phyloP scores from a whole-genome alignment of 2,888 invertebrate genomes.

The Harpalus rufipes region DNA sequence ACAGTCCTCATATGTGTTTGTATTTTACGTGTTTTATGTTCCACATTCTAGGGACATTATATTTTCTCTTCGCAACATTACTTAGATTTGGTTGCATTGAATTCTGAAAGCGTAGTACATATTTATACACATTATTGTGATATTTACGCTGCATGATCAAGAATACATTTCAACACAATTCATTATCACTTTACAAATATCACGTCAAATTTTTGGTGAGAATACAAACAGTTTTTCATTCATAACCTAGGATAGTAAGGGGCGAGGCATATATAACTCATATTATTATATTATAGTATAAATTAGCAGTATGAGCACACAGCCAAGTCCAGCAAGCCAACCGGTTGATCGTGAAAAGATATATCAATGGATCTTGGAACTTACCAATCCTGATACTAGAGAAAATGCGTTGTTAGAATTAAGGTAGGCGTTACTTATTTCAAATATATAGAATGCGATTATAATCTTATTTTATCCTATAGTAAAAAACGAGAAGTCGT shows the following conservation, averaged over 20 bases:
- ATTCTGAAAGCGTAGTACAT: too few relatives aligned
- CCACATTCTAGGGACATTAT: not conserved
- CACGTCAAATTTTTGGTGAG: slow-evolving; percentile 8
- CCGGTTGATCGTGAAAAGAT: slow-evolving; percentile 93
- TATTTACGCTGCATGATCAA: not conserved
- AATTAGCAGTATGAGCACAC: slow-evolving; percentile 82
- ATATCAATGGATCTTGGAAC: slow-evolving; percentile 94
- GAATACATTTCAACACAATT: not conserved
- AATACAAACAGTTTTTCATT: not conserved
- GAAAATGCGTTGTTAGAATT: slow-evolving; percentile 98
- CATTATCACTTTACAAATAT: not conserved
- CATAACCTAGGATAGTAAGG: slow-evolving; percentile 20
- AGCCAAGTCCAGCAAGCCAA: slow-evolving; percentile 87
- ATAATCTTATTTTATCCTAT: slow-evolving; percentile 71
- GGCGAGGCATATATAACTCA: slow-evolving; percentile 1
- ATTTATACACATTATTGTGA: too few relatives aligned
- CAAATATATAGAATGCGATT: not conserved
- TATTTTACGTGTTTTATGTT: not conserved
- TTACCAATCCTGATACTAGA: slow-evolving; percentile 95
- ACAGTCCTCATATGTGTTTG: not conserved
- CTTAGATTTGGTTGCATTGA: not conserved
- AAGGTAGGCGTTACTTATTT: slow-evolving; percentile 79
- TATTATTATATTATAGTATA: slow-evolving; percentile 11
- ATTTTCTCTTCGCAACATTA: not conserved
- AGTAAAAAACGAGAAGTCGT: slow-evolving; percentile 93